Evolutionary conservation across 2,797 vertebrate species (phyloP), one percentile per base, ranked within the genome.

Genomic region (Alosa sapidissima): DNA sequence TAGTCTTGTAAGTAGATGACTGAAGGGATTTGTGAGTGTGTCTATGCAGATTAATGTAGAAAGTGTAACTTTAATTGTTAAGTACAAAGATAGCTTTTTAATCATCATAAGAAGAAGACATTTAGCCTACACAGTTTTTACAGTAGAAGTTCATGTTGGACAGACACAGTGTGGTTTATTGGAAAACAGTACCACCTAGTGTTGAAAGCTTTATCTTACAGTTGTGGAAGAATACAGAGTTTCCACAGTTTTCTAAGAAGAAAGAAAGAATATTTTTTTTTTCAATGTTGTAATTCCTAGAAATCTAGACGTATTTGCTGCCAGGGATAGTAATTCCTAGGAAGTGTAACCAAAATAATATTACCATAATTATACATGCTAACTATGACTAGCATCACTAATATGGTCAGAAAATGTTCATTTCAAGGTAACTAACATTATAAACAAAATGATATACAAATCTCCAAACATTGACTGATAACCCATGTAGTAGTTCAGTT

Each of bases 141-240:
- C 5, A 41, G 41, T 41, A 41, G 41, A 72, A 36, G 28, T 45
- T 78, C 19, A 24, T 62, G 21, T 62, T 24, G 7, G n/a, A 62
- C 0, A 62, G 5, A 2, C 8, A 24, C 9, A 5, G 5, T 78
- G 72, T 47, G 5, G 72, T 78, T 78, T 78, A 78, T 41, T 75
- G 72, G 41, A 78, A 78, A 78, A 78, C 19, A 47, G 5, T 78
- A 36, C 72, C 72, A 78, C 19, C 72, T 78, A 47, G 36, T 78
- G 72, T 45, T 21, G 16, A 78, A 78, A 78, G 16, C 21, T 9
- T 5, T 60, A 60, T 24, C 5, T 24, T 62, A 62, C 58, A 62
- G 21, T 10, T 24, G 5, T 62, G 58, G 9, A 6, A 24, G n/a
- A 62, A 62, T 62, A 24, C 8, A 2, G n/a, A 6, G 21, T 60